Evolutionary conservation across 2,888 invertebrate genomes (phyloP).

Genomic region (Stegophylla sp.): DNA sequence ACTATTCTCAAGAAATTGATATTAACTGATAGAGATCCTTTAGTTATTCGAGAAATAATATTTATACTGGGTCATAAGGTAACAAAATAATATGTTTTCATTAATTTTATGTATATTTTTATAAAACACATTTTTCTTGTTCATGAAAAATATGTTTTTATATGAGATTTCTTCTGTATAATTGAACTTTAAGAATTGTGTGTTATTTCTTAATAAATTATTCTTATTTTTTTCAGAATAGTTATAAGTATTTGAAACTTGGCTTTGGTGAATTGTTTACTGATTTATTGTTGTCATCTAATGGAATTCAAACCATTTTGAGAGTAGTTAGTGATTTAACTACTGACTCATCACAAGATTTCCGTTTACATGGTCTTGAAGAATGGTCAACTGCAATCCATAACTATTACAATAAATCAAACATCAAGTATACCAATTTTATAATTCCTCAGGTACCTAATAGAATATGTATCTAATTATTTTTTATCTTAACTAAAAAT

Average conservation of each 20-base stretch:
- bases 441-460: conserved; percentile 43
- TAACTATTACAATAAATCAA: conserved; percentile 13
- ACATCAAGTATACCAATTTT: not conserved
- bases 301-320: conserved; percentile 40
- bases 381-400: conserved; percentile 45
- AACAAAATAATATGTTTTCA: not conserved
- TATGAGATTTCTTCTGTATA: not conserved
- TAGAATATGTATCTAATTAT: not conserved
- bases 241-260: conserved; percentile 21
- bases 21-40: conserved; percentile 13
- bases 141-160: not conserved
- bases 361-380: not conserved
- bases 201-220: not conserved
- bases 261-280: conserved; percentile 8
- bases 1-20: not conserved
- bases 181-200: not conserved
- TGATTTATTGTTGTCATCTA: not conserved
- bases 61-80: conserved; percentile 36
- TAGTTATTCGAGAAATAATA: conserved; percentile 40
- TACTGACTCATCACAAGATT: conserved; percentile 11
- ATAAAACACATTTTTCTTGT: too few relatives aligned
- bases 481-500: too few relatives aligned
- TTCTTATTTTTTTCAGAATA: conserved; percentile 28
- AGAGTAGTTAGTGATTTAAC: conserved; percentile 38
- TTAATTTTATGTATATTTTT: not conserved